Evolutionary conservation across 2,113 vertebrate genomes (phyloP), one percentile per base, ranked within the genome.

Genomic region (Spermophilus dauricus): DNA sequence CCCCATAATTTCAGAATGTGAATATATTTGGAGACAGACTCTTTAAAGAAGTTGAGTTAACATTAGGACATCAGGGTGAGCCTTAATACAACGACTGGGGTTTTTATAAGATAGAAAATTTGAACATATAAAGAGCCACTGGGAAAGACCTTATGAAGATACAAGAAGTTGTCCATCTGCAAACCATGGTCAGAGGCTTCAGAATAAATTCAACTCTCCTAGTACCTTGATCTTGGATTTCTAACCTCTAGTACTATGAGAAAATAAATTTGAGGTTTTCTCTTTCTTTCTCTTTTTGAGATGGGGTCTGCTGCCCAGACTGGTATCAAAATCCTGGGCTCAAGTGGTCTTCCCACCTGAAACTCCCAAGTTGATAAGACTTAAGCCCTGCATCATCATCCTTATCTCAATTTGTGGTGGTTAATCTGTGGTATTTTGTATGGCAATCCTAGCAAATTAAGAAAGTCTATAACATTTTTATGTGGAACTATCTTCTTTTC

Each of bases 171-270:
- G n/a, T 32, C n/a, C 2, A 11, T 10, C n/a, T 69, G 51, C 32
- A 75, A 85, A 81, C 4, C 12, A 85, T 89, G 16, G 16, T 48
- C 34, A 56, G 85, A 92, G 22, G 24, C 7, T 42, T 95, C 65
- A 58, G 67, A 82, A 86, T n/a, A 86, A 45, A 89, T 0, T 45
- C 37, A 86, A 76, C 2, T 26, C 51, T 93, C 30, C 17, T 3
- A 78, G 67, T 24, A 72, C 2, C 34, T 78, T 94, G 48, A 45
- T 75, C 56, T 95, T 95, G 17, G 20, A 92, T 65, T 89, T 95
- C 69, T 8, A 91, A 24, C 9, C 45, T 91, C 78, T 17, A 83
- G 58, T 94, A 92, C 17, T 51, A 18, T 84, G 58, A 89, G 58
- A 92, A 95, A 85, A 81, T 76, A 70, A 70, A 70, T n/a, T 70